A percentile compares a stretch with the other conserved stretches of the same genome.
Conservation (phyloP, 2,113 vertebrate genomes). For the Fregetta grallaria region DNA sequence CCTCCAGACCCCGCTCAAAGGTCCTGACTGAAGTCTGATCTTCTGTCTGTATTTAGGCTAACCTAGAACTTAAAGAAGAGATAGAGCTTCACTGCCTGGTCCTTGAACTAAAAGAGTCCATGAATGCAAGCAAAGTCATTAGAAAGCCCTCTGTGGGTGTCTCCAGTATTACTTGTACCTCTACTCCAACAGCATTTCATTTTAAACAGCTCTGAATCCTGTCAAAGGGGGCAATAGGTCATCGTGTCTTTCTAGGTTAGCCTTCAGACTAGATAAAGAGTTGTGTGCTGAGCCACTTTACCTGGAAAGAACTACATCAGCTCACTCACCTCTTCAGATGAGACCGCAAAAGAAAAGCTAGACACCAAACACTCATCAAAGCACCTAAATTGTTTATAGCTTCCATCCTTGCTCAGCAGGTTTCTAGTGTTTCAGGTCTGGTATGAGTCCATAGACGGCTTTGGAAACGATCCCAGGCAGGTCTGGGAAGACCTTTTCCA, state of each 20-base stretch:
- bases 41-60: not conserved
- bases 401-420: slow-evolving; percentile 12
- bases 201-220: not conserved
- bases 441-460: not conserved
- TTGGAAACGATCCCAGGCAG: not conserved
- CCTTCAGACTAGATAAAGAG: not conserved
- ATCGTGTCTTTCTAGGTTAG: not conserved
- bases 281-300: not conserved
- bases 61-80: not conserved
- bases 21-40: not conserved
- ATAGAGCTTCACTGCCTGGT: not conserved
- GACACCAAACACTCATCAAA: not conserved
- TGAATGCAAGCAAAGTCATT: not conserved
- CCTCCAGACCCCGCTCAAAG: fast-evolving
- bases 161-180: not conserved
- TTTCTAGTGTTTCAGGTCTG: slow-evolving; percentile 24
- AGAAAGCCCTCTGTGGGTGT: not conserved
- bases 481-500: slow-evolving; percentile 1
- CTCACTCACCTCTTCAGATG: not conserved
- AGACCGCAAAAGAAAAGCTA: not conserved
- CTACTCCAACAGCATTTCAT: not conserved
- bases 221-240: not conserved
- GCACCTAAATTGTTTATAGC: not conserved
- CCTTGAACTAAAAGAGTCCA: not conserved
- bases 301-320: not conserved